phyloP scores from a whole-genome alignment of 2,797 vertebrate genomes.

The Chiroxiphia lanceolata region DNA sequence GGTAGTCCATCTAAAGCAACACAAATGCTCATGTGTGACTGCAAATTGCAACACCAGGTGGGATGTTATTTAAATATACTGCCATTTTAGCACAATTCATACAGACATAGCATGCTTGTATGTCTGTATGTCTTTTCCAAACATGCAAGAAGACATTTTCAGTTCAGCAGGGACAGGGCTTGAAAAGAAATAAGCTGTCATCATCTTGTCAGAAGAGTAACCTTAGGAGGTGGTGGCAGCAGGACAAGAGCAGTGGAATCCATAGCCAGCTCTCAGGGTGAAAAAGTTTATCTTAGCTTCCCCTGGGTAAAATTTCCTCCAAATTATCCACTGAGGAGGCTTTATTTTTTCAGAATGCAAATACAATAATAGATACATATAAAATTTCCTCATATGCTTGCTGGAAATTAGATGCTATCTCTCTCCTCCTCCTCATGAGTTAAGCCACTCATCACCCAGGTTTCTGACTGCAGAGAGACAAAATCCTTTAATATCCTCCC shows the following conservation, averaged over 20 bases:
- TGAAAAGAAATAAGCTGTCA: background rate
- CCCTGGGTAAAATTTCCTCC: background rate
- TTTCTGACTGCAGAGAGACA: background rate
- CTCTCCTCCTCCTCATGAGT: background rate
- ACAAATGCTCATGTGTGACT: background rate
- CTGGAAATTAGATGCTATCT: background rate
- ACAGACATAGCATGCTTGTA: background rate
- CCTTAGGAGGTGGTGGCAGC: background rate
- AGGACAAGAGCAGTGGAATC: background rate
- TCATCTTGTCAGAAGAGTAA: background rate
- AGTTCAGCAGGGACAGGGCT: background rate
- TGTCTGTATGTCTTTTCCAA: background rate
- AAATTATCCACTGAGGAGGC: background rate
- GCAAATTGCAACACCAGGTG: background rate
- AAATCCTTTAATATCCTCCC: background rate
- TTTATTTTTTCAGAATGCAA: background rate
- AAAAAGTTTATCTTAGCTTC: background rate
- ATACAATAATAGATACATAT: background rate
- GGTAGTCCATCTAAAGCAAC: background rate
- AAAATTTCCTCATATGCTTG: background rate
- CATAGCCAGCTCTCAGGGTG: background rate
- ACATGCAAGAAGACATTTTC: background rate
- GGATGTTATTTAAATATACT: background rate
- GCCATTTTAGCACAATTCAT: background rate
- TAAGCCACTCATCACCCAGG: background rate